A percentile compares a stretch with the other conserved stretches of the same genome.
Evolutionary conservation across 2,797 vertebrate genomes (phyloP).

Genomic region (Lepilemur ruficaudatus): DNA sequence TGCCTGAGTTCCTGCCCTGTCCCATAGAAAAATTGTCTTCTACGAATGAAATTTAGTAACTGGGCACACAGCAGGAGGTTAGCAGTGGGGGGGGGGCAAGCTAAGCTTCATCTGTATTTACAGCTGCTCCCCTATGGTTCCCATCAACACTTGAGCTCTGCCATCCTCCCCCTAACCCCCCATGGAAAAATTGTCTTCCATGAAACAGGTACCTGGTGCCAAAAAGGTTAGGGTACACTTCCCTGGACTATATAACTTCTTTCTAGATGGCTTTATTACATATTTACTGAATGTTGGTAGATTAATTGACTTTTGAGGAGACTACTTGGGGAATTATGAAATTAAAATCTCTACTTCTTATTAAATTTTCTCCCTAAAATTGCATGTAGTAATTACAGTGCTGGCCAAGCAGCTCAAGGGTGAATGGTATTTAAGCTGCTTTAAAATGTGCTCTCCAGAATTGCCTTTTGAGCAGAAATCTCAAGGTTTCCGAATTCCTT

Average conservation of each 20-base stretch:
- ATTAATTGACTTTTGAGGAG: conserved; percentile 38
- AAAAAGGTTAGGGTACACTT: no score
- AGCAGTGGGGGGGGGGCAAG: no score
- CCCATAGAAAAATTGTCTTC: no score
- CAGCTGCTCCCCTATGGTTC: no score
- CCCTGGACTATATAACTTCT: background rate
- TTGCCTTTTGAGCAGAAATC: background rate
- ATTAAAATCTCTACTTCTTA: conserved; percentile 39
- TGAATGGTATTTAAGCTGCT: background rate
- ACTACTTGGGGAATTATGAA: background rate
- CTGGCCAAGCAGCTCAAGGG: background rate
- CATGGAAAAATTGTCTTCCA: no score
- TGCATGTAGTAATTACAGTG: background rate
- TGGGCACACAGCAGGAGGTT: no score
- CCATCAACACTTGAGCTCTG: no score
- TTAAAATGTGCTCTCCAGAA: background rate
- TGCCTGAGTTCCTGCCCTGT: no score
- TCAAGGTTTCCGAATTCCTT: conserved; percentile 21
- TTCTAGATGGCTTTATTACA: background rate
- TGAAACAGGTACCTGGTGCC: no score
- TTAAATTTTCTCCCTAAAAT: background rate
- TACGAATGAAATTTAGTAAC: no score
- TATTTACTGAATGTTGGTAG: background rate
- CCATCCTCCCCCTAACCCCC: no score
- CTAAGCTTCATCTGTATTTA: no score